These are phyloP conservation scores for Daboia siamensis DNA, from an alignment of 2,113 vertebrate species.

Conservation along the genomic window DNA sequence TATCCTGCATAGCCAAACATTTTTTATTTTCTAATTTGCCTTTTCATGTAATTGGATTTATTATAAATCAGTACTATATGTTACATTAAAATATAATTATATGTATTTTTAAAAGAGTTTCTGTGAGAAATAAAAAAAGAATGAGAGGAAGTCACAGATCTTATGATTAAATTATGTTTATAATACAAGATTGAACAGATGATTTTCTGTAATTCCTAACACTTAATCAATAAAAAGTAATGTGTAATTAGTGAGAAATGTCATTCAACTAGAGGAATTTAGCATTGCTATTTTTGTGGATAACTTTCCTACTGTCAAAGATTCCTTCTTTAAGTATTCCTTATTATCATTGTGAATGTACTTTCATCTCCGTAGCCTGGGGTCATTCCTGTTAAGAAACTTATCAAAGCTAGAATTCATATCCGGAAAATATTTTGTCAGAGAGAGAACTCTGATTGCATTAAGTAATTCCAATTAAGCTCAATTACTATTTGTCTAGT, in stretches of 20 bases:
- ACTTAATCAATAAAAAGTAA: conserved; percentile 49
- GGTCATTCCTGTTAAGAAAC: conserved; percentile 42
- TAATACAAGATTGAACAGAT: conserved; percentile 44
- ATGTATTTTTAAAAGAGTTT: conserved; percentile 43
- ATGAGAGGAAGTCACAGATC: conserved; percentile 38
- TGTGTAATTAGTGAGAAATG: conserved; percentile 49
- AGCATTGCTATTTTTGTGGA: conserved; percentile 46
- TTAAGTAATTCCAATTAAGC: conserved; percentile 51
- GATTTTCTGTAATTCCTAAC: conserved; percentile 51
- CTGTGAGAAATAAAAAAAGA: conserved; percentile 25
- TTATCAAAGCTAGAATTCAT: conserved; percentile 40
- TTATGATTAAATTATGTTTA: conserved; percentile 42
- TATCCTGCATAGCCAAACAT: not conserved
- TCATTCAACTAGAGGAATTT: conserved; percentile 35
- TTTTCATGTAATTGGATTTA: conserved; percentile 22
- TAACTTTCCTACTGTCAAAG: conserved; percentile 34
- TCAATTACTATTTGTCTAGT: conserved; percentile 41
- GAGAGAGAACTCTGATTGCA: conserved; percentile 39
- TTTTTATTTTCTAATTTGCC: conserved; percentile 14
- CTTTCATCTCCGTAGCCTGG: conserved; percentile 35
- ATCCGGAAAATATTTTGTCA: conserved; percentile 51
- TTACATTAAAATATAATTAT: conserved; percentile 16
- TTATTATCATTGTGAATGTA: conserved; percentile 39
- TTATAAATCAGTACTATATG: conserved; percentile 56
- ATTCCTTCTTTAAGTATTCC: conserved; percentile 35